Percentiles rank a stretch among this genome's conserved stretches.
Conservation (phyloP, 2,797 vertebrate genomes). For the Acanthornis magna region DNA sequence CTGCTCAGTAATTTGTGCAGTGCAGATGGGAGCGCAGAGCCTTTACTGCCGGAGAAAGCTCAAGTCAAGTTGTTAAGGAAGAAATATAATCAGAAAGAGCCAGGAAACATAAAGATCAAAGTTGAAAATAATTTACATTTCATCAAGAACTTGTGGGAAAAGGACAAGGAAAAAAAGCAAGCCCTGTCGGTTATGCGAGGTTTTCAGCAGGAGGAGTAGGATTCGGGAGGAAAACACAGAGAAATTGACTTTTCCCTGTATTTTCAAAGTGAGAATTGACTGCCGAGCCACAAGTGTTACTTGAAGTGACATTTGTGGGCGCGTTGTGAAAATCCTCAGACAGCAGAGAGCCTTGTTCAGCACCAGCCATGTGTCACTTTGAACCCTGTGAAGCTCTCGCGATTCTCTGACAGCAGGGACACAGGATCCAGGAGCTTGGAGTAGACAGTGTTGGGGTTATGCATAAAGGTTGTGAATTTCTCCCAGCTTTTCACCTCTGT, state of each 20-base stretch:
- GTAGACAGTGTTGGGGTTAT: fast-evolving
- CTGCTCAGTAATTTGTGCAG: constrained; percentile 1
- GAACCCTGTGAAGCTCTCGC: background rate
- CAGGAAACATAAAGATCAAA: constrained; percentile 37
- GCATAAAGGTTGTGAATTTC: background rate
- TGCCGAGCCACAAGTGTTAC: constrained; percentile 6
- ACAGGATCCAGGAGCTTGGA: background rate
- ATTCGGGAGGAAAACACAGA: background rate
- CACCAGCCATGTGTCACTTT: background rate
- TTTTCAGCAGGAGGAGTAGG: background rate
- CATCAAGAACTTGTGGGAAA: constrained; percentile 15
- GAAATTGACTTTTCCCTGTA: constrained; percentile 34
- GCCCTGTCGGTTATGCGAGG: background rate
- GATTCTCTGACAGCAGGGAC: background rate
- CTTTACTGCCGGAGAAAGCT: background rate
- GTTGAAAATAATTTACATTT: constrained; percentile 49
- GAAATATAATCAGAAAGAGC: constrained; percentile 4
- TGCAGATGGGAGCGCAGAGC: background rate
- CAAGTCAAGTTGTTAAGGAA: background rate
- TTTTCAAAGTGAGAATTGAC: constrained; percentile 51
- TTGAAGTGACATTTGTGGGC: constrained; percentile 45
- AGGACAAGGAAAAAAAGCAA: background rate
- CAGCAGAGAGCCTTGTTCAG: background rate
- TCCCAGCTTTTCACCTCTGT: background rate
- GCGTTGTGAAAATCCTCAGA: background rate